A percentile compares a stretch with the other conserved stretches of the same genome.
Conservation (phyloP, 1,140 invertebrate species). For the Dendroctonus ponderosae region DNA sequence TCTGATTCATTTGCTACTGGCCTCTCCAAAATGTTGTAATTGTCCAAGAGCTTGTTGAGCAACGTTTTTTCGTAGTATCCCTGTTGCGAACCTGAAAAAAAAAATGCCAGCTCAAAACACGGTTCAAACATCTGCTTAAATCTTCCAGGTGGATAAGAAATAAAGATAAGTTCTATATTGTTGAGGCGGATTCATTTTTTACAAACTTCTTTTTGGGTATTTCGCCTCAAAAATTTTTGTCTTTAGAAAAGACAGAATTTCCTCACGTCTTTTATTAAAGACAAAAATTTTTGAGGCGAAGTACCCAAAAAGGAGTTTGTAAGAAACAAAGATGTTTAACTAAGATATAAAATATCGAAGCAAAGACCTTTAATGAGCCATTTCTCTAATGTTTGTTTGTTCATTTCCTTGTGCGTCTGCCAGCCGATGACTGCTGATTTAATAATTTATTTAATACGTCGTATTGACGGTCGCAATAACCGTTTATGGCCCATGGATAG, state of each 20-base stretch:
- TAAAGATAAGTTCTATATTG: too few species aligned
- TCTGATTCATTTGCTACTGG: conserved; percentile 94
- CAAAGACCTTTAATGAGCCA: background rate
- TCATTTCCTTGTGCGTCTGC: too few species aligned
- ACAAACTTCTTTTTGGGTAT: too few species aligned
- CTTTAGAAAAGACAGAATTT: too few species aligned
- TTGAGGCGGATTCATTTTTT: too few species aligned
- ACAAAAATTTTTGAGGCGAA: too few species aligned
- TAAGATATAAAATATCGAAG: background rate
- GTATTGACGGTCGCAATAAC: background rate
- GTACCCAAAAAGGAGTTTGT: too few species aligned
- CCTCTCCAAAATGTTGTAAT: conserved; percentile 94
- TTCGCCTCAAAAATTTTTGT: too few species aligned
- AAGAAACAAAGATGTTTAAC: background rate
- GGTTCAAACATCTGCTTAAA: background rate
- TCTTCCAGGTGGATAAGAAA: background rate
- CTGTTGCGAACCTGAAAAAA: conserved; percentile 67
- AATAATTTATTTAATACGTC: too few species aligned
- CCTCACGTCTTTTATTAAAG: too few species aligned
- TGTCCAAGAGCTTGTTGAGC: conserved; percentile 82
- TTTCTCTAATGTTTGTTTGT: background rate
- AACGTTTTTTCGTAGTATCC: conserved; percentile 87
- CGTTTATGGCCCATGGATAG: background rate
- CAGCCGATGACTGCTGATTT: too few species aligned
- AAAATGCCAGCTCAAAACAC: background rate